Evolutionary conservation across 2,888 invertebrate species (phyloP).

Genomic region (Andrena fulva): DNA sequence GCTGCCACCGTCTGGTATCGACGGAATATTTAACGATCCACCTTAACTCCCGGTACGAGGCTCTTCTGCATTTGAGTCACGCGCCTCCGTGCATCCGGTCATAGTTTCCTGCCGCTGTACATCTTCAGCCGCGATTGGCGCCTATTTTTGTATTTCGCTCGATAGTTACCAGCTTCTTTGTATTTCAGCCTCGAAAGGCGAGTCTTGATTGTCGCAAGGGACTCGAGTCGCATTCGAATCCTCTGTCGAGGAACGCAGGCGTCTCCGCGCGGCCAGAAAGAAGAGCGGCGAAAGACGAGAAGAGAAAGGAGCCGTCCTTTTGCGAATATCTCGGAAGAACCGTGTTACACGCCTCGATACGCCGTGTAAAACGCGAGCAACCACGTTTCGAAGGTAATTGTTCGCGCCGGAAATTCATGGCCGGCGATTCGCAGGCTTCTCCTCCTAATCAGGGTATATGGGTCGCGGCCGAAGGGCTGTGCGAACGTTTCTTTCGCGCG

Average conservation of each 20-base stretch:
- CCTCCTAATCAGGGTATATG: slow-evolving; percentile 41
- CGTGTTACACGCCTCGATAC: background rate
- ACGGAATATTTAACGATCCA: slow-evolving; percentile 63
- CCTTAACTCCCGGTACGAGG: slow-evolving; percentile 15
- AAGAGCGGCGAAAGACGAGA: background rate
- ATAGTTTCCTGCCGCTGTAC: slow-evolving; percentile 73
- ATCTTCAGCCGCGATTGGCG: slow-evolving; percentile 55
- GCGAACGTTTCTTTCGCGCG: slow-evolving; percentile 23
- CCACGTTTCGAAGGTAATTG: slow-evolving; percentile 22
- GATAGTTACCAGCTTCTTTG: slow-evolving; percentile 28
- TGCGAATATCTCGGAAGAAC: background rate
- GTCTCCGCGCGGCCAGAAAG: background rate
- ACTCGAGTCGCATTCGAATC: slow-evolving; percentile 35
- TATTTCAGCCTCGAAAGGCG: slow-evolving; percentile 37
- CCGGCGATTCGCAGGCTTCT: slow-evolving; percentile 6
- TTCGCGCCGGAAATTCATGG: slow-evolving; percentile 17
- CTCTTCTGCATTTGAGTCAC: slow-evolving; percentile 69
- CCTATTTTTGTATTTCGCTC: slow-evolving; percentile 62
- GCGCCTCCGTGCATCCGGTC: slow-evolving; percentile 70
- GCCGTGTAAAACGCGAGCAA: background rate
- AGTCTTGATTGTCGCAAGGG: slow-evolving; percentile 39
- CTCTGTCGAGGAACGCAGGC: slow-evolving; percentile 16
- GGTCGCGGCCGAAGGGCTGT: slow-evolving; percentile 25
- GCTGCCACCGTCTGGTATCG: slow-evolving; percentile 53
- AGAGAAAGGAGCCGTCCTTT: background rate